phyloP scores from a whole-genome alignment of 35 echinoderm and acorn worm species.

The Anneissia japonica region DNA sequence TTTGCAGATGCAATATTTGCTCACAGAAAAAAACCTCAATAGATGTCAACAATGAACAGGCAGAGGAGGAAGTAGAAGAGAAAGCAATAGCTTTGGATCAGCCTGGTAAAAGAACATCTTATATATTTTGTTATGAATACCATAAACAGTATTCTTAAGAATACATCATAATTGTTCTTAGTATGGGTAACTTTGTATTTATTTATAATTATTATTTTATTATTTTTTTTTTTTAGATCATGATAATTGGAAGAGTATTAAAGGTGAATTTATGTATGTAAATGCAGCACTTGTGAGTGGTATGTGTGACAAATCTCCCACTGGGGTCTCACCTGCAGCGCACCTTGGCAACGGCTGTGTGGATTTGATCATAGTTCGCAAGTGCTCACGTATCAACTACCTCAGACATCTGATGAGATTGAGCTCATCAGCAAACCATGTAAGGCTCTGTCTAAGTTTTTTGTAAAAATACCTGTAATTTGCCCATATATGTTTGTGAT shows the following conservation, averaged over 20 bases:
- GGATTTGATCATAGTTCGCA: slow-evolving; percentile 71
- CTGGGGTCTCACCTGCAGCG: slow-evolving; percentile 69
- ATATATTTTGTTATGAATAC: too few relatives aligned
- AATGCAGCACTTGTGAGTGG: slow-evolving; percentile 78
- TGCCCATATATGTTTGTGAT: too few relatives aligned
- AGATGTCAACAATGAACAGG: background rate
- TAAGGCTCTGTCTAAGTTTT: slow-evolving; percentile 22
- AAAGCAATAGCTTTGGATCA: background rate
- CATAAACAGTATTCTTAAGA: too few relatives aligned
- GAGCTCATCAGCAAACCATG: slow-evolving; percentile 57
- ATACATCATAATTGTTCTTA: too few relatives aligned
- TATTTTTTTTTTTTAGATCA: background rate
- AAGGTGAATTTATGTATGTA: slow-evolving; percentile 57
- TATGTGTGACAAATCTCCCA: slow-evolving; percentile 48
- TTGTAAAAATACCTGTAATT: background rate
- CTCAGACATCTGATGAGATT: slow-evolving; percentile 71
- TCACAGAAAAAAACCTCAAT: background rate
- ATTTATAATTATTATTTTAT: too few relatives aligned
- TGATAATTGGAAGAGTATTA: slow-evolving; percentile 46
- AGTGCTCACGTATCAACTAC: slow-evolving; percentile 73
- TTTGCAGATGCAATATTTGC: background rate
- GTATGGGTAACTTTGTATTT: too few relatives aligned
- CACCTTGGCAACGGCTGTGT: slow-evolving; percentile 90
- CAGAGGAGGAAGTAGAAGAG: background rate
- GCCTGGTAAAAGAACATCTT: background rate